Percentiles rank a stretch among this genome's conserved stretches.
phyloP scores from a whole-genome alignment of 2,797 vertebrate species.

The Sciaenops ocellatus region DNA sequence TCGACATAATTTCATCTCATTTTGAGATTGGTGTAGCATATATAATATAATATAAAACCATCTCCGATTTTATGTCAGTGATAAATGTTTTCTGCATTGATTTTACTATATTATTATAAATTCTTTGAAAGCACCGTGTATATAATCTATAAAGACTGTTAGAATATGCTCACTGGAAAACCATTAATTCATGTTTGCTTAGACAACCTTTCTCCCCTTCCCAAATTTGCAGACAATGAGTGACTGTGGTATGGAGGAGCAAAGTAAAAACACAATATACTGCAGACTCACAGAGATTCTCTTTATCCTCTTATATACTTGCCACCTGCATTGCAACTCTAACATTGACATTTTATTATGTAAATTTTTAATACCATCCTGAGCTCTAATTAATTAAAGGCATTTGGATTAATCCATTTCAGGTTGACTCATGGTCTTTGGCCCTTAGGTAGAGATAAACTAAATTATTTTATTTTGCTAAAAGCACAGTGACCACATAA shows the following conservation, averaged over 20 bases:
- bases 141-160: constrained; percentile 16
- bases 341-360: not conserved
- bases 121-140: not conserved
- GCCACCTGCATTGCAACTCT: not conserved
- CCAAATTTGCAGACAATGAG: not conserved
- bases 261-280: not conserved
- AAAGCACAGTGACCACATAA: not conserved
- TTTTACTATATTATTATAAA: not conserved
- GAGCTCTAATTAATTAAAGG: not conserved
- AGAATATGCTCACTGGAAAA: constrained; percentile 7
- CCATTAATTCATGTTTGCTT: constrained; percentile 1
- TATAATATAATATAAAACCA: too few species aligned
- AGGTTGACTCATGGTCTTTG: not conserved
- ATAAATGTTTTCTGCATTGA: not conserved
- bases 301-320: not conserved
- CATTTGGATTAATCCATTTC: not conserved
- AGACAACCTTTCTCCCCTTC: not conserved
- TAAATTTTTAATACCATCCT: not conserved
- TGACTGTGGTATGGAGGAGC: not conserved
- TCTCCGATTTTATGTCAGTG: too few species aligned
- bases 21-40: too few species aligned
- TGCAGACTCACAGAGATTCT: not conserved
- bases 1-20: too few species aligned
- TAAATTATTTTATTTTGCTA: not conserved
- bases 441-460: not conserved